These are phyloP conservation scores for Dicrostonyx torquatus DNA, from an alignment of 2,797 vertebrate species.

Conservation along the genomic window DNA sequence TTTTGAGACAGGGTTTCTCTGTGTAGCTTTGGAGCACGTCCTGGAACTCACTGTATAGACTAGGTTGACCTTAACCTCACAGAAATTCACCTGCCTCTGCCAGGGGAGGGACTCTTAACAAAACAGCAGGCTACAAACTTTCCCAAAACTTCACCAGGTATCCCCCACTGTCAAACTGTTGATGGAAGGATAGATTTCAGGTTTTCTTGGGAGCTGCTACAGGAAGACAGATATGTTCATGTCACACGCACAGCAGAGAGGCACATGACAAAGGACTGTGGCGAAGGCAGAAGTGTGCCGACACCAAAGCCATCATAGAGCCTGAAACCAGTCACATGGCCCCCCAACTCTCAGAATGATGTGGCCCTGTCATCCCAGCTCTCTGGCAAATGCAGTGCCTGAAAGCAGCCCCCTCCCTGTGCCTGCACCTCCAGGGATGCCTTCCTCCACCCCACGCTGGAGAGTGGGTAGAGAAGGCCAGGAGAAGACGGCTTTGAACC, in stretches of 20 bases:
- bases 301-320: neutral
- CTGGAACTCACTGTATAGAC: too few relatives aligned
- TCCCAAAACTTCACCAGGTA: conserved; percentile 2
- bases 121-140: neutral
- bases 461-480: neutral
- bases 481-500: conserved; percentile 46
- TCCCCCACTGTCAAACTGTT: neutral
- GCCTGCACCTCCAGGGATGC: conserved; percentile 1
- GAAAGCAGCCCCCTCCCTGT: neutral
- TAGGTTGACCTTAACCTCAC: too few relatives aligned
- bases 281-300: fast-evolving
- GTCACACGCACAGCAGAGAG: fast-evolving
- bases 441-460: conserved; percentile 45
- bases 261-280: fast-evolving
- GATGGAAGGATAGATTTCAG: fast-evolving
- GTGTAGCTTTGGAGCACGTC: too few relatives aligned
- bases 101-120: neutral
- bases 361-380: fast-evolving
- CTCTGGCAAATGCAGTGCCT: neutral
- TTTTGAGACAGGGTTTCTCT: too few relatives aligned
- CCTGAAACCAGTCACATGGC: neutral
- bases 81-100: too few relatives aligned
- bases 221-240: fast-evolving
- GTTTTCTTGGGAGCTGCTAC: neutral
- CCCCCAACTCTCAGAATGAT: neutral